These are phyloP conservation scores for Sebastes kiyomatsui DNA, from an alignment of 2,797 vertebrate genomes.

Conservation along the genomic window DNA sequence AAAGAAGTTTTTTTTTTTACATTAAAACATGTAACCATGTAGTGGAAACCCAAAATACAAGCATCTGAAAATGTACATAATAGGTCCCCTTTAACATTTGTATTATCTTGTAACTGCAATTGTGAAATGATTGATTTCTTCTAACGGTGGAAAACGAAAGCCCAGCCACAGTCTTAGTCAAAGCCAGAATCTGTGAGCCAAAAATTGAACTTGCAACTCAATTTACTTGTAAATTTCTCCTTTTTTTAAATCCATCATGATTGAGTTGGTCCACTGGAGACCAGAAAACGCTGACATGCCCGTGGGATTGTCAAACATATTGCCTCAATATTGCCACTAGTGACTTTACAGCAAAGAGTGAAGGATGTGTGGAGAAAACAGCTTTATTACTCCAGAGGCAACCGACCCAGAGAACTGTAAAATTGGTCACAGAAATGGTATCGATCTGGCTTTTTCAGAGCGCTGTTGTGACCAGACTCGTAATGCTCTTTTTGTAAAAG, in stretches of 20 bases:
- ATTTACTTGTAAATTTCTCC: background rate
- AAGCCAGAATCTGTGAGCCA: background rate
- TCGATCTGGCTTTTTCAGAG: slow-evolving; percentile 71
- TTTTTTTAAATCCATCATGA: background rate
- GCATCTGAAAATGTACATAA: too few relatives aligned
- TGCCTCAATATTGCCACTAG: slow-evolving; percentile 28
- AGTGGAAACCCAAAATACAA: too few relatives aligned
- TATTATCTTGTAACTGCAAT: background rate
- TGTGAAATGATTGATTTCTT: background rate
- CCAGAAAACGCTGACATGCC: slow-evolving; percentile 16
- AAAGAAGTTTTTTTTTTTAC: too few relatives aligned
- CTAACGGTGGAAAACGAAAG: background rate
- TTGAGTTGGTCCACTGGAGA: background rate
- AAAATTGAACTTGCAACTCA: background rate
- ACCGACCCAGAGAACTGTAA: slow-evolving; percentile 69
- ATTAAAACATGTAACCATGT: too few relatives aligned
- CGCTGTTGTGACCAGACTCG: slow-evolving; percentile 70
- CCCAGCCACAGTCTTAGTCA: background rate
- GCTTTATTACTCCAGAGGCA: slow-evolving; percentile 73
- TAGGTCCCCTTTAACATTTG: background rate
- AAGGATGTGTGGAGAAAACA: slow-evolving; percentile 61
- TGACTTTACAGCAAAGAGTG: slow-evolving; percentile 32
- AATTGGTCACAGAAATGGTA: slow-evolving; percentile 78
- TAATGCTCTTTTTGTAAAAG: slow-evolving; percentile 58
- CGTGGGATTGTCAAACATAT: slow-evolving; percentile 32